Percentiles rank a stretch among this genome's conserved stretches.
Conservation (phyloP, 2,113 vertebrate species). For the Heteronetta atricapilla region DNA sequence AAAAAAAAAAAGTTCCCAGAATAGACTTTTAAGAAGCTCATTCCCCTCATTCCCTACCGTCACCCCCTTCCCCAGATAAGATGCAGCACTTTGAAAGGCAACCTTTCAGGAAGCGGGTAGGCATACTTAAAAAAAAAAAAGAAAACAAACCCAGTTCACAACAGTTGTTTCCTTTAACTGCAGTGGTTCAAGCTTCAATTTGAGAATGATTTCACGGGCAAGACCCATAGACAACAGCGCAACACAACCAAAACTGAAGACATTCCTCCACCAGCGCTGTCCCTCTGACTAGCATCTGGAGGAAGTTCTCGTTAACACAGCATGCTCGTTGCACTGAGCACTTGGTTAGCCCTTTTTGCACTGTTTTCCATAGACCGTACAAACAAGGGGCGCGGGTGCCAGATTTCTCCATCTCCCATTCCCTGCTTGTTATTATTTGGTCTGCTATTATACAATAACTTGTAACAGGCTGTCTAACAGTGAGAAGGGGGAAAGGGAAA, state of each 20-base stretch:
- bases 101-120: background rate
- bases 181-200: background rate
- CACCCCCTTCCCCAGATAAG: background rate
- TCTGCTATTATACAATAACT: background rate
- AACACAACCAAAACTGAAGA: background rate
- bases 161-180: background rate
- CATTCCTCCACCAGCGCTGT: background rate
- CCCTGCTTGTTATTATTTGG: background rate
- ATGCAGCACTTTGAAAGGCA: background rate
- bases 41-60: background rate
- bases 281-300: background rate
- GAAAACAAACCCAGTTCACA: background rate
- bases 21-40: background rate
- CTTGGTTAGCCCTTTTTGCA: background rate
- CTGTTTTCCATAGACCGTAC: background rate
- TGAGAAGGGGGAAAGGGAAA: background rate
- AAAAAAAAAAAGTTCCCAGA: background rate
- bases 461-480: background rate
- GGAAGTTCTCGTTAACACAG: background rate
- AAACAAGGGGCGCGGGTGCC: background rate
- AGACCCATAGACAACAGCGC: background rate
- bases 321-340: background rate
- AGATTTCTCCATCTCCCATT: background rate
- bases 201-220: background rate
- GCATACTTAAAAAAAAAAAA: background rate